Conservation (phyloP, 2,888 invertebrate species). For the Dicyrtoma fusca region DNA sequence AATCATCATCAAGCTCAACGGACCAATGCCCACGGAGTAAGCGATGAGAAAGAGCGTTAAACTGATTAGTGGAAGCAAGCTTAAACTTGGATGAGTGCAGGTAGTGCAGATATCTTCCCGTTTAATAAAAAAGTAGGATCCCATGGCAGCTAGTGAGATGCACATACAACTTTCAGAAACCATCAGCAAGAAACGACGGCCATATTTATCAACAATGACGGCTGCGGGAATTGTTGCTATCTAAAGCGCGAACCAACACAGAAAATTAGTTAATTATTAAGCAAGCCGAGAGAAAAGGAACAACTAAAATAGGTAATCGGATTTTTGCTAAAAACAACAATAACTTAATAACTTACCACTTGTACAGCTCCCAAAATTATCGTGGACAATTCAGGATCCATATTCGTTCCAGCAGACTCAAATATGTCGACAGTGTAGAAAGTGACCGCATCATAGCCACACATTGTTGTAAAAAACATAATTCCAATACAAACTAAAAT, state of each 20-base stretch:
- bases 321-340: background rate
- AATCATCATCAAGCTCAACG: conserved; percentile 51
- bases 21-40: conserved; percentile 52
- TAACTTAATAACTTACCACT: conserved; percentile 39
- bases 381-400: conserved; percentile 47
- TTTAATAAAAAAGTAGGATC: conserved; percentile 44
- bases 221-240: conserved; percentile 51
- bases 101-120: conserved; percentile 32
- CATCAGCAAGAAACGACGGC: conserved; percentile 51
- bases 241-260: too few species aligned
- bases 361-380: conserved; percentile 52
- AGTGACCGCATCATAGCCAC: conserved; percentile 50
- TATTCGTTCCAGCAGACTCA: conserved; percentile 44
- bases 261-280: too few species aligned
- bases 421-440: conserved; percentile 52
- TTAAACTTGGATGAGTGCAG: conserved; percentile 26
- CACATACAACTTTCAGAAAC: conserved; percentile 50
- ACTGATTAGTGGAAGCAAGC: conserved; percentile 48
- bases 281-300: conserved; percentile 6
- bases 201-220: conserved; percentile 50
- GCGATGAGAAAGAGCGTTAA: conserved; percentile 50
- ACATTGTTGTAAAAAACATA: conserved; percentile 49
- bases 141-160: conserved; percentile 43
- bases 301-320: background rate
- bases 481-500: conserved; percentile 46